Evolutionary conservation across 2,888 invertebrate genomes (phyloP).

Genomic region (Drosophila setosimentum): DNA sequence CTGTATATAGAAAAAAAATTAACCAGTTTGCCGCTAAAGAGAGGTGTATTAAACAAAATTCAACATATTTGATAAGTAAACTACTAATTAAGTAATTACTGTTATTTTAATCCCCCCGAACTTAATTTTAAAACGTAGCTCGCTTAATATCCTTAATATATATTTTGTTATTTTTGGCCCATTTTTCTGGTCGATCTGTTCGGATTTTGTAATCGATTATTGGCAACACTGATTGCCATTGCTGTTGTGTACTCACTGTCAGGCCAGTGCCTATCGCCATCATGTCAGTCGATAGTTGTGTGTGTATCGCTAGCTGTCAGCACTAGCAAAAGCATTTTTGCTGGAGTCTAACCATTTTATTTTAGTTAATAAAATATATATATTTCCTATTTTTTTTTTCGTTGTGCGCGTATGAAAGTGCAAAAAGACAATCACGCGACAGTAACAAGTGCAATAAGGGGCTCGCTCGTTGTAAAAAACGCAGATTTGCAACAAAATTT

Average conservation of each 20-base stretch:
- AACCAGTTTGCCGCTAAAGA: neutral
- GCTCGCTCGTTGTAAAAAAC: constrained; percentile 36
- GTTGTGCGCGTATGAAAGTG: constrained; percentile 63
- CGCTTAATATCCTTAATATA: neutral
- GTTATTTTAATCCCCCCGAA: neutral
- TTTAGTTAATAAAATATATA: constrained; percentile 78
- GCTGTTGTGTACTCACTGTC: neutral
- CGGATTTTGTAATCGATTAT: neutral
- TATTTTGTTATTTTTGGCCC: neutral
- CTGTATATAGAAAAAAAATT: neutral
- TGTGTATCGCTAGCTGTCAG: constrained; percentile 43
- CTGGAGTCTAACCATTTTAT: constrained; percentile 79
- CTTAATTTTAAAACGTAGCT: neutral
- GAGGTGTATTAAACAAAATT: neutral
- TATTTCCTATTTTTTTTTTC: constrained; percentile 73
- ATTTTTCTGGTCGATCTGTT: neutral
- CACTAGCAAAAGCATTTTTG: constrained; percentile 67
- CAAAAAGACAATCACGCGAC: constrained; percentile 40
- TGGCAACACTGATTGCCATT: constrained; percentile 14
- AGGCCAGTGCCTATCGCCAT: constrained; percentile 7
- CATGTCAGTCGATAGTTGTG: constrained; percentile 36
- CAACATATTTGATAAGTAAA: neutral
- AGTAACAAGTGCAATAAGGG: constrained; percentile 43
- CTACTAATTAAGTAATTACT: neutral
- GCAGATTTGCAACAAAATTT: constrained; percentile 62